Percentiles rank a stretch among this genome's conserved stretches.
These are phyloP conservation scores for Tenthredo livida DNA, from an alignment of 2,888 invertebrate species.

Conservation along the genomic window DNA sequence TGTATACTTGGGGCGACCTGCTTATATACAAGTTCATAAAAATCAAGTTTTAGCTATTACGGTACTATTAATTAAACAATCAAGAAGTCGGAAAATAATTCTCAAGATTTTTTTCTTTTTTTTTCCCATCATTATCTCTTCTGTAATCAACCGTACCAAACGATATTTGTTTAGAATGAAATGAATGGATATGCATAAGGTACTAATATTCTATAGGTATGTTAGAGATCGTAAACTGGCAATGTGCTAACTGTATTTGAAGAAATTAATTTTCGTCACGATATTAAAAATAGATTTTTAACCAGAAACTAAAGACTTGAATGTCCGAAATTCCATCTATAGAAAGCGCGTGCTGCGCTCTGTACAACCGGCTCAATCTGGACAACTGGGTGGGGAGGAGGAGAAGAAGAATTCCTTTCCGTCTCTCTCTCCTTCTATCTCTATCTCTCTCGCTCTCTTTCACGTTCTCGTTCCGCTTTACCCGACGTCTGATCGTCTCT, in stretches of 20 bases:
- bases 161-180: not conserved
- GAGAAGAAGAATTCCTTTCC: not conserved
- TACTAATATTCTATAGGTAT: not conserved
- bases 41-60: constrained; percentile 16
- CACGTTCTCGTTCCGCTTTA: constrained; percentile 1
- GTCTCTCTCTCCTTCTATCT: constrained; percentile 3
- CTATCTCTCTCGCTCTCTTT: not conserved
- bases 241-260: not conserved
- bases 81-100: not conserved
- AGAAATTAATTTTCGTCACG: constrained; percentile 19
- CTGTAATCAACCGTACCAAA: not conserved
- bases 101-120: not conserved
- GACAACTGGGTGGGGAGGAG: not conserved
- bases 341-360: constrained; percentile 43
- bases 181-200: not conserved
- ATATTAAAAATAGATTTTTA: constrained; percentile 40
- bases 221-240: not conserved
- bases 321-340: constrained; percentile 49
- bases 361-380: constrained; percentile 22
- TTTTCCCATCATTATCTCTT: not conserved
- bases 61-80: not conserved
- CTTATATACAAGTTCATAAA: not conserved
- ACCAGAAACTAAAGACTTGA: constrained; percentile 15
- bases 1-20: not conserved
- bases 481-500: not conserved